phyloP scores from a whole-genome alignment of 2,113 vertebrate species.

The Amphiprion ocellaris region DNA sequence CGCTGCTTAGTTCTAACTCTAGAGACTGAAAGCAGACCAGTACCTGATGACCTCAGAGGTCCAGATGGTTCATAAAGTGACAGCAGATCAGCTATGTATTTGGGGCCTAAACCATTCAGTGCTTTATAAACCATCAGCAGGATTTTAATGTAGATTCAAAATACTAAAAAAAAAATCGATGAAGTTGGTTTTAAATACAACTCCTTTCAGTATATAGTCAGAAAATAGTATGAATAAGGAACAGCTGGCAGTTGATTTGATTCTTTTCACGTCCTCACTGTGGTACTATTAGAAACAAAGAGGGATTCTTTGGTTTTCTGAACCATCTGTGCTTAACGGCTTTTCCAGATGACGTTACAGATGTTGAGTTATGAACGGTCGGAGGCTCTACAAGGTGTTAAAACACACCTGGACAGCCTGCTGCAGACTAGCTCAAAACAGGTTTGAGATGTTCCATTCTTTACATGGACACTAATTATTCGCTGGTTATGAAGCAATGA shows the following conservation, averaged over 20 bases:
- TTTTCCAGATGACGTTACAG: constrained; percentile 69
- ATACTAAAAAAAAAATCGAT: too few relatives aligned
- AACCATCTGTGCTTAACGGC: neutral
- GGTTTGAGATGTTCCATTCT: constrained; percentile 24
- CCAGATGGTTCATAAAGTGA: too few relatives aligned
- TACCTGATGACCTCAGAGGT: too few relatives aligned
- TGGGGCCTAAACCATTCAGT: too few relatives aligned
- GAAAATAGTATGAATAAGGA: neutral
- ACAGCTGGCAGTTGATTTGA: neutral
- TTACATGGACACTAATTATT: neutral
- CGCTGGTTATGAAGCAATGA: neutral
- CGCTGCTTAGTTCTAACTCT: too few relatives aligned
- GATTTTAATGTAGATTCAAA: too few relatives aligned
- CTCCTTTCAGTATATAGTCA: neutral
- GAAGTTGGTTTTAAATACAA: too few relatives aligned
- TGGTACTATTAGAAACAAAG: neutral
- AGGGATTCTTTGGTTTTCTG: neutral
- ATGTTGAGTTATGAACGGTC: constrained; percentile 65
- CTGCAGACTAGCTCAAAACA: constrained; percentile 47
- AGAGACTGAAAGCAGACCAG: too few relatives aligned
- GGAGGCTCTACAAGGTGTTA: constrained; percentile 56
- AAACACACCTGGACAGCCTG: constrained; percentile 55
- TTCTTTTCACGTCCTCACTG: neutral
- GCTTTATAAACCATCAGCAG: too few relatives aligned
- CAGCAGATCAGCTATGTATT: too few relatives aligned